These are phyloP conservation scores for Melanotaenia duboulayi DNA, from an alignment of 2,113 vertebrate genomes.

Conservation along the genomic window DNA sequence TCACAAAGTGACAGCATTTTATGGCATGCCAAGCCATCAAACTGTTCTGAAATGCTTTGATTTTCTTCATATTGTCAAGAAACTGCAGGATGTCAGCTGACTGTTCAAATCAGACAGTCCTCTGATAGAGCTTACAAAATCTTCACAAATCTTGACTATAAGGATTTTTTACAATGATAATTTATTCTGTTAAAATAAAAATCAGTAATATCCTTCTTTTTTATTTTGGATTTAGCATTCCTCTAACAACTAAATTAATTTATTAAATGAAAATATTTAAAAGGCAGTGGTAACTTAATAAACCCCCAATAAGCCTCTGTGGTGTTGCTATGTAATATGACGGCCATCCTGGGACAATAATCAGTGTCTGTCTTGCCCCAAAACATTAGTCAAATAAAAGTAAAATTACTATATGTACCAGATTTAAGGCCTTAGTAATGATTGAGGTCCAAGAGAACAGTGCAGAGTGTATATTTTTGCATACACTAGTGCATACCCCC, in stretches of 20 bases:
- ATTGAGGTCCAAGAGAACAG: too few relatives aligned
- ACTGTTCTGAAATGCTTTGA: conserved; percentile 24
- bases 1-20: conserved; percentile 44
- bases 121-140: neutral
- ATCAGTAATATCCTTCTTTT: too few relatives aligned
- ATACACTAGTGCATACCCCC: neutral
- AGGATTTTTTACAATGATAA: neutral
- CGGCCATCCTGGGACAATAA: too few relatives aligned
- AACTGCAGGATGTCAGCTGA: conserved; percentile 6
- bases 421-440: too few relatives aligned
- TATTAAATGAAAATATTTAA: too few relatives aligned
- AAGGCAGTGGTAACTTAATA: too few relatives aligned
- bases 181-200: too few relatives aligned
- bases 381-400: neutral
- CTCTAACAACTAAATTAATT: too few relatives aligned
- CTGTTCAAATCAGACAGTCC: conserved; percentile 8
- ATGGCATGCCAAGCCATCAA: conserved; percentile 47
- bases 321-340: too few relatives aligned
- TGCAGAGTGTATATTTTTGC: neutral
- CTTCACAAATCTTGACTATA: neutral
- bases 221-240: too few relatives aligned
- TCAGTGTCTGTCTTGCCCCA: too few relatives aligned
- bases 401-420: neutral
- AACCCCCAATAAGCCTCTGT: too few relatives aligned
- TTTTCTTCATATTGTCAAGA: neutral